Evolutionary conservation across 2,113 vertebrate species (phyloP).

Genomic region (Strix uralensis): DNA sequence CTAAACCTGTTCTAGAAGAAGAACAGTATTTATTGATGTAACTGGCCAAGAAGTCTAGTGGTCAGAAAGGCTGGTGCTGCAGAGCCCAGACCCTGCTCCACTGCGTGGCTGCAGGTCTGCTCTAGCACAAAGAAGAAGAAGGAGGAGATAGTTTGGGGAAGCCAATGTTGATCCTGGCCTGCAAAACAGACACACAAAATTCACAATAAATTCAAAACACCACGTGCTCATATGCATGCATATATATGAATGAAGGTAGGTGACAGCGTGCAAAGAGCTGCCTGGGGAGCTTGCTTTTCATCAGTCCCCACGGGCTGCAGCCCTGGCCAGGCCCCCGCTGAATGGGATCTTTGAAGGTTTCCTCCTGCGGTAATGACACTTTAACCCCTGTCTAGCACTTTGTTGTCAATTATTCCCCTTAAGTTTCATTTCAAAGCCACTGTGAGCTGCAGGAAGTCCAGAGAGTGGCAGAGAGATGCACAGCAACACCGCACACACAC

Average conservation of each 20-base stretch:
- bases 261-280: background rate
- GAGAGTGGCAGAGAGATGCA: background rate
- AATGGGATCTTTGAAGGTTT: background rate
- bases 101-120: background rate
- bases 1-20: background rate
- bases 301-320: background rate
- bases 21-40: background rate
- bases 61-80: background rate
- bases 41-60: background rate
- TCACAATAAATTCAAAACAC: background rate
- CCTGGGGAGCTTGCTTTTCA: background rate
- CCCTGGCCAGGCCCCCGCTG: background rate
- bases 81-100: background rate
- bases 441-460: background rate
- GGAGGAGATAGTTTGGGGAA: background rate
- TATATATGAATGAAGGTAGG: background rate
- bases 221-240: accelerated
- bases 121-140: accelerated
- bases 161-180: background rate
- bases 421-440: background rate
- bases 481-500: background rate
- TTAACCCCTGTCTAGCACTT: background rate
- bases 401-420: background rate
- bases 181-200: background rate
- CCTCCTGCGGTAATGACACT: background rate